Evolutionary conservation across 2,888 invertebrate species (phyloP), one percentile per base, ranked within the genome.

Genomic region (Muschampia plurimacula): DNA sequence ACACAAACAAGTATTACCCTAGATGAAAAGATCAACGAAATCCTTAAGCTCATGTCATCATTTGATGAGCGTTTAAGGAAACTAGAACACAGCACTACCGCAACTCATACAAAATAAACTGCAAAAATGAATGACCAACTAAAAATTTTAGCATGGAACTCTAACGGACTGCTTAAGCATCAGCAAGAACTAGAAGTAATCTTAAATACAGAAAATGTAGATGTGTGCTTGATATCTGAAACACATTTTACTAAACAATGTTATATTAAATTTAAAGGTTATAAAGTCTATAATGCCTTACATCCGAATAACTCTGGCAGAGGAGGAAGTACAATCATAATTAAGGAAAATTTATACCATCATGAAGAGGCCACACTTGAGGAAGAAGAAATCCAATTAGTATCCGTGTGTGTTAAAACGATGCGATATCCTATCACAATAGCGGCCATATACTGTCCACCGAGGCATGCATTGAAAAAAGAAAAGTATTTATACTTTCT

Each of bases 111-210:
- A 32, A 32, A 32, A 32, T 32, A 32, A 32, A 32, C 4, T 32
- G 4, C 32, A 32, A 32, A 32, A 32, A 32, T 32, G 32, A 32
- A 32, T 32, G 32, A 32, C 32, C 2, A 32, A 15, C 52, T 52
- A 46, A 46, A 12, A 46, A 46, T 46, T 46, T 46, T 46, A 63
- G 69, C 74, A 57, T 66, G 46, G 59, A 68, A 67, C 67, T 49
- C 49, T 52, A 36, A 59, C 73, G 67, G 67, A 36, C 13, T 52
- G 60, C 44, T 44, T 44, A 44, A 44, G 10, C 44, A 44, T 44
- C 6, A 44, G 44, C 6, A 9, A 10, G 44, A 44, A 44, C 44
- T 10, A 44, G 5, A 52, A 12, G 22, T 22, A 22, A 22, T 22
- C 22, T 22, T 22, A 22, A 22, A 22, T 22, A 22, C 52, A 12